A percentile compares a stretch with the other conserved stretches of the same genome.
Conservation (phyloP, 2,113 vertebrate species). For the Tetrao urogallus region DNA sequence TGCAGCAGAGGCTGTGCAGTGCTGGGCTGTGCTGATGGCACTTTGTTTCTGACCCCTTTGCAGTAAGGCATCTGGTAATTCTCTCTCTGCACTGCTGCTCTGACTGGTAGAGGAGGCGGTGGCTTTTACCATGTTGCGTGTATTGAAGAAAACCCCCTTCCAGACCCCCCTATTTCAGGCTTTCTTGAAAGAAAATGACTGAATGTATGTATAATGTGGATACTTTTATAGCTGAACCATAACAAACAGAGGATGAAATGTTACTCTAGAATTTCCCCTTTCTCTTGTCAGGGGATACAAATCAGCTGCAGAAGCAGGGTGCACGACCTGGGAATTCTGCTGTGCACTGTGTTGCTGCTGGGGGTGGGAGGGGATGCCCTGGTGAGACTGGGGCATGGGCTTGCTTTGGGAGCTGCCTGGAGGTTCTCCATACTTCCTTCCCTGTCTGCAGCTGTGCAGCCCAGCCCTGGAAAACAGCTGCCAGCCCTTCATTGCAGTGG, state of each 20-base stretch:
- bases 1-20: not conserved
- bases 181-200: not conserved
- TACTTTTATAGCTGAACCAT: not conserved
- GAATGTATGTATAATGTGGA: not conserved
- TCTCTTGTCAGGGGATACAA: not conserved
- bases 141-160: not conserved
- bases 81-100: not conserved
- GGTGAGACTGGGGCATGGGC: not conserved
- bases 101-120: no score
- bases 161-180: no score
- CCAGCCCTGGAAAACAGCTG: not conserved
- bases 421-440: not conserved
- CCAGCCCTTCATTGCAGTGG: not conserved
- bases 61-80: slow-evolving; percentile 40
- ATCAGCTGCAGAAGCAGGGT: not conserved
- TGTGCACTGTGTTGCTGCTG: not conserved
- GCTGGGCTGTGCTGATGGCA: not conserved
- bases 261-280: not conserved
- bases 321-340: not conserved
- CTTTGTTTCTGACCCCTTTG: not conserved
- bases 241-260: not conserved
- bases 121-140: not conserved
- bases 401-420: not conserved
- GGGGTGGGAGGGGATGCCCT: not conserved
- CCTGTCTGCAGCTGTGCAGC: not conserved